A percentile compares a stretch with the other conserved stretches of the same genome.
These are phyloP conservation scores for Hydrolagus affinis DNA, from an alignment of 2,113 vertebrate species.

Conservation along the genomic window DNA sequence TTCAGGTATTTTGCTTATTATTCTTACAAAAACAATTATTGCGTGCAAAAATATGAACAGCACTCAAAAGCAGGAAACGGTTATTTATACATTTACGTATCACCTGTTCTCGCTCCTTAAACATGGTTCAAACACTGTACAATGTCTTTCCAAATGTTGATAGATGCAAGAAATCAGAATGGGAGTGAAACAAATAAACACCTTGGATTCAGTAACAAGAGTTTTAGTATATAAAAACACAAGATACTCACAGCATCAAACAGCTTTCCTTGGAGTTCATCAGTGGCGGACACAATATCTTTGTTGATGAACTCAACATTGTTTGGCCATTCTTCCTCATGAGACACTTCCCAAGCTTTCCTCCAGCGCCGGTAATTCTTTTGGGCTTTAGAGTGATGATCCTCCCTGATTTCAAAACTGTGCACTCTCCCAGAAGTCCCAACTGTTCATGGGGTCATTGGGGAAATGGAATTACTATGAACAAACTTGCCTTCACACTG, in stretches of 20 bases:
- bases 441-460: constrained; percentile 50
- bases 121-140: too few species aligned
- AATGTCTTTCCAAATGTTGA: neutral
- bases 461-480: neutral
- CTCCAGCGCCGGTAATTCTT: constrained; percentile 73
- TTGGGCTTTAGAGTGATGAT: constrained; percentile 66
- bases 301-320: constrained; percentile 70
- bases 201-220: neutral
- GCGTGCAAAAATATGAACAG: too few species aligned
- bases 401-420: constrained; percentile 75
- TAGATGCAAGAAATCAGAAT: neutral
- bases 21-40: too few species aligned
- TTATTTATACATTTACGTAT: too few species aligned
- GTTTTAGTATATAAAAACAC: constrained; percentile 23
- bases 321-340: constrained; percentile 69
- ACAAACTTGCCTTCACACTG: neutral
- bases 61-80: too few species aligned
- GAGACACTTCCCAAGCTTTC: constrained; percentile 61
- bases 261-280: constrained; percentile 54
- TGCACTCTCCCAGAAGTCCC: constrained; percentile 67
- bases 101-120: too few species aligned
- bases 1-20: too few species aligned
- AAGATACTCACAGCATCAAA: constrained; percentile 66
- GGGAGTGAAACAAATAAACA: neutral
- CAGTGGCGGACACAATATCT: constrained; percentile 58